Evolutionary conservation across 1,140 invertebrate genomes (phyloP).

Genomic region (Eupristina koningsbergeri): DNA sequence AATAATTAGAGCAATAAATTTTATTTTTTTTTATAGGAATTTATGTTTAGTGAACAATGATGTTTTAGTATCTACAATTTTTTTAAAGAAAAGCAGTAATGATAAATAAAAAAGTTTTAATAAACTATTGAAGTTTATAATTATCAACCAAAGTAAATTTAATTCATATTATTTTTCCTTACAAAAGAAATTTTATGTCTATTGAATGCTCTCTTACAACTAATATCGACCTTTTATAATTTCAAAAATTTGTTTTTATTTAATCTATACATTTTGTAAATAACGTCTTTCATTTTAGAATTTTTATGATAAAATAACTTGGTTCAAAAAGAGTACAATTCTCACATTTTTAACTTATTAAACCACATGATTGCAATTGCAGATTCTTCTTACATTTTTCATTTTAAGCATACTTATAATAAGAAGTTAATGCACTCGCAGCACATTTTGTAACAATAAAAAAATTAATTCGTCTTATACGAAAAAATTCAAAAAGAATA

Average conservation of each 20-base stretch:
- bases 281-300: constrained; percentile 31
- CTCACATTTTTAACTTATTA: constrained; percentile 15
- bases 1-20: constrained; percentile 16
- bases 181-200: constrained; percentile 1
- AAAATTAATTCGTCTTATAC: constrained; percentile 20
- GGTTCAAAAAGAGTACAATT: constrained; percentile 20
- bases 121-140: background rate
- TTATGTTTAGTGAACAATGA: constrained; percentile 11
- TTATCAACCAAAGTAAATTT: background rate
- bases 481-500: constrained; percentile 15
- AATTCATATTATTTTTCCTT: constrained; percentile 14
- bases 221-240: constrained; percentile 6
- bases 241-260: background rate
- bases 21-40: constrained; percentile 17
- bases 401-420: constrained; percentile 7
- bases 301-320: constrained; percentile 39
- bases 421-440: background rate
- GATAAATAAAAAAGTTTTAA: constrained; percentile 20
- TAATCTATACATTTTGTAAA: constrained; percentile 32
- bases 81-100: constrained; percentile 9
- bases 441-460: constrained; percentile 17
- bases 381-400: constrained; percentile 1
- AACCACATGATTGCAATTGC: constrained; percentile 1
- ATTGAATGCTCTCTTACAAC: constrained; percentile 3
- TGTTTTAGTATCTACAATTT: constrained; percentile 31